A percentile compares a stretch with the other conserved stretches of the same genome.
These are phyloP conservation scores for Heliothis subflexa DNA, from an alignment of 1,140 invertebrate genomes.

Conservation along the genomic window DNA sequence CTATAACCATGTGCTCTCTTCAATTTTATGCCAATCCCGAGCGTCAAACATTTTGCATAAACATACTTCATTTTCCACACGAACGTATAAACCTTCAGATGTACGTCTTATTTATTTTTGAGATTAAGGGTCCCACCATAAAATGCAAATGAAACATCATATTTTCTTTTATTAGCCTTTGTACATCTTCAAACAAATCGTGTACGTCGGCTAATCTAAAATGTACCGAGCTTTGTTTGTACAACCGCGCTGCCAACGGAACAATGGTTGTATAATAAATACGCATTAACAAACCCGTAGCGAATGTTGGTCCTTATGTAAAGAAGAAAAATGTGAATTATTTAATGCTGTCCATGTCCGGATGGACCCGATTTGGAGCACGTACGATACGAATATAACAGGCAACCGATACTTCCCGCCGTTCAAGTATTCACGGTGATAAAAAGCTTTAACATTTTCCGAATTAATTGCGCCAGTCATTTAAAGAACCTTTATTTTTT, in stretches of 20 bases:
- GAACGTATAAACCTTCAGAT: not conserved
- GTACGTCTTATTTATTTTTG: not conserved
- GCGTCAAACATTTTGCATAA: slow-evolving; percentile 1
- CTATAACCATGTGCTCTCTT: not conserved
- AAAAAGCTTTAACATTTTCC: not conserved
- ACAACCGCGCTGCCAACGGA: not conserved
- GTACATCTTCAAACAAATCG: not conserved
- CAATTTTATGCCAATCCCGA: not conserved
- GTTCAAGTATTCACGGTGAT: not conserved
- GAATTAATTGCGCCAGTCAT: not conserved
- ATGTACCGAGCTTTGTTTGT: slow-evolving; percentile 23
- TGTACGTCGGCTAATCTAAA: slow-evolving; percentile 5
- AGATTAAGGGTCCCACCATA: not conserved
- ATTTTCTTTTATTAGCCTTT: not conserved
- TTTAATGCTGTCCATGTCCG: slow-evolving; percentile 35
- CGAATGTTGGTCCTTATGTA: slow-evolving; percentile 13
- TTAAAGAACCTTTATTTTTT: not conserved
- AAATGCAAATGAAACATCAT: not conserved
- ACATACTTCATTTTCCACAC: not conserved
- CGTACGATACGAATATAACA: not conserved
- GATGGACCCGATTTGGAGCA: slow-evolving; percentile 13
- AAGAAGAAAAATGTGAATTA: slow-evolving; percentile 22
- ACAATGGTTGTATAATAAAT: slow-evolving; percentile 29
- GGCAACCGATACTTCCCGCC: slow-evolving; percentile 20
- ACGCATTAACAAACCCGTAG: slow-evolving; percentile 8